phyloP scores from a whole-genome alignment of 2,888 invertebrate genomes.

The Conus canariensis region DNA sequence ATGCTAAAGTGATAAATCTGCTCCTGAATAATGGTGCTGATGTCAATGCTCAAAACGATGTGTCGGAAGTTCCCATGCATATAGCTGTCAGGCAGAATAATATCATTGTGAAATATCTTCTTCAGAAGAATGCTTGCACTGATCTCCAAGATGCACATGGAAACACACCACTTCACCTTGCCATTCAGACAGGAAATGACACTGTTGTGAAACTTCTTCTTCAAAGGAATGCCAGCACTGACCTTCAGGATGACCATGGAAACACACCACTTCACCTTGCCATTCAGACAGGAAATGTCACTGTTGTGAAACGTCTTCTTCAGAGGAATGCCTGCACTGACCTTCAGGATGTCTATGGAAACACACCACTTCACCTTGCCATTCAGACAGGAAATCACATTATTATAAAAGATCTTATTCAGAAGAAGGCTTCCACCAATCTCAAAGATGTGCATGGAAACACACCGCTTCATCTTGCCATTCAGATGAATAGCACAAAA shows the following conservation, averaged over 20 bases:
- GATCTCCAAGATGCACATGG: background rate
- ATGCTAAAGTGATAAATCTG: background rate
- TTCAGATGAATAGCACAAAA: background rate
- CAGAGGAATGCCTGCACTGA: background rate
- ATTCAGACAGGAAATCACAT: no score
- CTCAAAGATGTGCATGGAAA: background rate
- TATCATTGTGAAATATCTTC: background rate
- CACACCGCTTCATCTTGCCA: background rate
- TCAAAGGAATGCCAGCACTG: background rate
- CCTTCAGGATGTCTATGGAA: background rate
- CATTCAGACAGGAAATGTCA: no score
- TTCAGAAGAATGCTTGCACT: background rate
- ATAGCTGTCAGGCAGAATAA: background rate
- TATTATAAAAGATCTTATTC: background rate
- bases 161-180: background rate
- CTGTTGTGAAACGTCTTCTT: background rate
- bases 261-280: conserved; percentile 15
- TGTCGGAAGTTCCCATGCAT: background rate
- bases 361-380: conserved; percentile 4
- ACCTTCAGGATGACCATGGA: background rate
- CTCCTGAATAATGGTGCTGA: background rate
- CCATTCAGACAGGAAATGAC: background rate
- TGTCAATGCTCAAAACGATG: background rate
- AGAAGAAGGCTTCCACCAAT: background rate
- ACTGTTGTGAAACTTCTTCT: background rate